A percentile compares a stretch with the other conserved stretches of the same genome.
Evolutionary conservation across 2,797 vertebrate genomes (phyloP).

Genomic region (Siniperca undulata): DNA sequence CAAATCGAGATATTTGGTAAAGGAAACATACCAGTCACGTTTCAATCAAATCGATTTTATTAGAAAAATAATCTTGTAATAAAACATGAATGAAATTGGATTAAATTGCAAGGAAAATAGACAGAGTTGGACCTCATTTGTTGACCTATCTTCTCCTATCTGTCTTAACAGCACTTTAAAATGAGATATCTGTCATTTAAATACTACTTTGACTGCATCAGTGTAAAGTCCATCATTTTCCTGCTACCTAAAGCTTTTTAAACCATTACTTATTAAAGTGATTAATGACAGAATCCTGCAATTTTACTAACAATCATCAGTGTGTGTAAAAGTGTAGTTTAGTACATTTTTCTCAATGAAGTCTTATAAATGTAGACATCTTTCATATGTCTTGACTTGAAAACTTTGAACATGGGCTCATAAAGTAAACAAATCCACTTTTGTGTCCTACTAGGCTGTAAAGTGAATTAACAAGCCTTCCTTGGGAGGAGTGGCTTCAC

Average conservation of each 20-base stretch:
- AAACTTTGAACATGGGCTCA: constrained; percentile 44
- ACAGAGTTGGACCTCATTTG: background rate
- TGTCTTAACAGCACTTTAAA: constrained; percentile 11
- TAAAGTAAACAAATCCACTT: constrained; percentile 53
- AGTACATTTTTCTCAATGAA: background rate
- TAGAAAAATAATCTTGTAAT: background rate
- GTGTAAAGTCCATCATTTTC: background rate
- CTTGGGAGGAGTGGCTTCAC: constrained; percentile 34
- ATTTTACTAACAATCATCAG: background rate
- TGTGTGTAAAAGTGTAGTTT: constrained; percentile 20
- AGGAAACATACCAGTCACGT: background rate
- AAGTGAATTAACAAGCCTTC: constrained; percentile 41
- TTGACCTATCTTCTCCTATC: background rate
- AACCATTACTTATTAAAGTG: background rate
- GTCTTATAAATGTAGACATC: constrained; percentile 18
- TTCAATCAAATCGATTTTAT: constrained; percentile 16
- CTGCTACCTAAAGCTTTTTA: background rate
- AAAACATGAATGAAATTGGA: constrained; percentile 1
- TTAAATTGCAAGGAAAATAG: background rate
- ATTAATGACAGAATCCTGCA: background rate
- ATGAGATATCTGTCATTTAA: constrained; percentile 1
- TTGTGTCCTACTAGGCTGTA: constrained; percentile 31
- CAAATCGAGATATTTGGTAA: background rate
- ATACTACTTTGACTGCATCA: background rate
- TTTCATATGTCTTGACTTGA: constrained; percentile 18